A percentile compares a stretch with the other conserved stretches of the same genome.
Conservation (phyloP, 2,888 invertebrate genomes). For the Pinctada fucata region DNA sequence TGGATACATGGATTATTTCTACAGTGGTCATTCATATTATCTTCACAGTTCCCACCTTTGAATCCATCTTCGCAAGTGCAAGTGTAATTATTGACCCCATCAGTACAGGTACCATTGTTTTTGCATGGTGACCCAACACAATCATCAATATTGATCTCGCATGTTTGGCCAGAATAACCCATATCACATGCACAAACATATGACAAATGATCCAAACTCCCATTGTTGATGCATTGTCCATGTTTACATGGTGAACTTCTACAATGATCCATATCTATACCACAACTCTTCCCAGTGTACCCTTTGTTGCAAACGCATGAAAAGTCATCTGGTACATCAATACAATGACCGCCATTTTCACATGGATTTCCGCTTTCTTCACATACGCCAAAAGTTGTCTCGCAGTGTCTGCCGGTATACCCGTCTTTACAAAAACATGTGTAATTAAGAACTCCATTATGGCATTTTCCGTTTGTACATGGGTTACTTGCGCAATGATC, state of each 20-base stretch:
- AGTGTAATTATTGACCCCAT: slow-evolving; percentile 3
- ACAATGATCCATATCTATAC: background rate
- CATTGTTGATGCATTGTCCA: background rate
- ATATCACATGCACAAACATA: slow-evolving; percentile 3
- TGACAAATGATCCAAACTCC: background rate
- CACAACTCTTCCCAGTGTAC: background rate
- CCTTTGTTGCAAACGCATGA: slow-evolving; percentile 86
- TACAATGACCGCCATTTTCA: slow-evolving; percentile 86
- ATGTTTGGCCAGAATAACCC: background rate
- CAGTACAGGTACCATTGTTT: slow-evolving; percentile 29
- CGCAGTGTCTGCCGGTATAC: background rate
- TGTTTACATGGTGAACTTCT: background rate
- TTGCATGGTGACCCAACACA: slow-evolving; percentile 74
- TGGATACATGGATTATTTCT: slow-evolving; percentile 11
- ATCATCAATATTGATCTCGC: slow-evolving; percentile 3
- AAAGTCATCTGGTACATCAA: slow-evolving; percentile 76
- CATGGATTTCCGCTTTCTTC: slow-evolving; percentile 86
- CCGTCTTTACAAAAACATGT: background rate
- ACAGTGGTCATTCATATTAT: slow-evolving; percentile 6
- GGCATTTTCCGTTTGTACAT: background rate
- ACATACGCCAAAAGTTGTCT: slow-evolving; percentile 87
- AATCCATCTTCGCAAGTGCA: slow-evolving; percentile 14
- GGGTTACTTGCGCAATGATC: background rate
- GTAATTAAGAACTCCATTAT: background rate
- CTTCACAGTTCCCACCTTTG: slow-evolving; percentile 4